Base-by-base conservation (phyloP, 2,888 invertebrate genomes). In the Norana najaformis region DNA sequence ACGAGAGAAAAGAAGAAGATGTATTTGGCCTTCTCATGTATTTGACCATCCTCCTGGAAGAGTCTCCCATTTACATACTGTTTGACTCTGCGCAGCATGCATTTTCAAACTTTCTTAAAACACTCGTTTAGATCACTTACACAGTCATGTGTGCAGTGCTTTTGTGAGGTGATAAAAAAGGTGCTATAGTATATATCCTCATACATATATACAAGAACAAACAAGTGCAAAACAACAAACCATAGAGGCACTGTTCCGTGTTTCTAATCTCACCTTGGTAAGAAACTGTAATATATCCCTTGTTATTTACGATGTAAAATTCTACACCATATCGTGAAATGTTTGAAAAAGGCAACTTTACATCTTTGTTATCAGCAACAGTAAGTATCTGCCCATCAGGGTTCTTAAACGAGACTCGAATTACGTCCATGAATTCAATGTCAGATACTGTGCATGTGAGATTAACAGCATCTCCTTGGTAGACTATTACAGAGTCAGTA, bases 381-480 rank as follows among this genome's bases (percentile, higher is more conserved):
- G 85, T 85, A 37, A 85, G 13, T 23, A 36, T 37, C 85, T n/a
- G 85, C 11, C 85, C 85, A 36, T 85, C 85, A 36, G 20, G 18
- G 36, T 85, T 85, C 37, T 36, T 85, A 35, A 85, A 37, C 35
- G 85, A 85, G 85, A 85, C 37, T 85, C 85, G 85, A 85, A 85
- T 85, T 85, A 85, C 85, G 35, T 85, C 85, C 85, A 85, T 85
- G 36, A 85, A 85, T 37, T 85, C 85, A 85, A 85, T 23, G 85
- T 85, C 85, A 36, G 85, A 85, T 14, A 85, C 85, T 23, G 37
- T 85, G 37, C 85, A 85, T 6, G 85, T 85, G 36, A 85, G 36
- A n/a, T 85, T 85, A 85, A 85, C 36, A 37, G 36, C 37, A 18
- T n/a, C 85, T 85, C 85, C 85, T 85, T 85, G 85, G 18, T 85